phyloP scores from a whole-genome alignment of 2,888 invertebrate species.

The Alitta virens region DNA sequence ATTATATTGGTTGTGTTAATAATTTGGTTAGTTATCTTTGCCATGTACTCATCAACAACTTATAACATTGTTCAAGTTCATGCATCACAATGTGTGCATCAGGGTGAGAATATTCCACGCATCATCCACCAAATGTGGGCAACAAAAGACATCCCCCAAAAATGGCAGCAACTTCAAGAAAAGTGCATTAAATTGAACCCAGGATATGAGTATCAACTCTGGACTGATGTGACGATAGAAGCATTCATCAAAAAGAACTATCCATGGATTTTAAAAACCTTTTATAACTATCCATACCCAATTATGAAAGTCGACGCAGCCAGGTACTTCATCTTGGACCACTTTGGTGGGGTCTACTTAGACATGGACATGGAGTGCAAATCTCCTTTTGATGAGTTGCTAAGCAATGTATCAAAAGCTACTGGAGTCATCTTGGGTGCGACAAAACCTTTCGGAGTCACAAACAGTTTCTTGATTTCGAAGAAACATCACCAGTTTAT shows the following conservation, averaged over 20 bases:
- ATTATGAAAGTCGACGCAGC: neutral
- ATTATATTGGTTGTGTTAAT: no score
- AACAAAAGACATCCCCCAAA: neutral
- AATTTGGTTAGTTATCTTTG: no score
- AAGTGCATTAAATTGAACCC: neutral
- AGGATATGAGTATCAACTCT: neutral
- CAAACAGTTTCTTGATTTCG: neutral
- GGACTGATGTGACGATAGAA: neutral
- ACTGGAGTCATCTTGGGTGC: neutral
- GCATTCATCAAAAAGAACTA: neutral
- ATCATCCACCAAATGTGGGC: neutral
- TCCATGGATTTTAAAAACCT: neutral
- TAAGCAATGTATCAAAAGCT: neutral
- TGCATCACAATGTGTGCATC: no score
- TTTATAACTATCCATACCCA: neutral
- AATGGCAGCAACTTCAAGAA: neutral
- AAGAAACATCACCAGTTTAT: neutral
- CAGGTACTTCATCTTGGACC: neutral
- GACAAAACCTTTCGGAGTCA: neutral
- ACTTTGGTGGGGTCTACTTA: neutral
- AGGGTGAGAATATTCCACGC: neutral
- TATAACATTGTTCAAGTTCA: no score
- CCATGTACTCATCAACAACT: no score
- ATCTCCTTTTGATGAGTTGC: neutral
- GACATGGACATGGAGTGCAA: constrained; percentile 2